Conservation (phyloP, 2,888 invertebrate species). For the Mythimna lalbum region DNA sequence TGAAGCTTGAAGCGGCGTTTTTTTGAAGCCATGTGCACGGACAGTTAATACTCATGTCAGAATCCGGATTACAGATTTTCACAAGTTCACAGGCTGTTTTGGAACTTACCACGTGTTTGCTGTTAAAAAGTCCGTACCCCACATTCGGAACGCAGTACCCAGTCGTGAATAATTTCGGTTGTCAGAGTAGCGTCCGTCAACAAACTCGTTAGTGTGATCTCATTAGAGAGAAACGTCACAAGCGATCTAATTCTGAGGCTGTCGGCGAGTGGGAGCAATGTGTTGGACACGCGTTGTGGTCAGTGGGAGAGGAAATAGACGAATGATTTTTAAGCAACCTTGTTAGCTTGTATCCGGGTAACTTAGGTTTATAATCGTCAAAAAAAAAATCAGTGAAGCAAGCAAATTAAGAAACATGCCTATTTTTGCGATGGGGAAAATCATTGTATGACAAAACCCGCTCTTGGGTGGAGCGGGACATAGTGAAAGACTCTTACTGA, state of each 20-base stretch:
- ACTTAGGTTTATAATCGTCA: too few relatives aligned
- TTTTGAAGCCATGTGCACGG: too few relatives aligned
- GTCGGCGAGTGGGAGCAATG: slow-evolving; percentile 56
- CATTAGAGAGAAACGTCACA: slow-evolving; percentile 64
- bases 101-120: not conserved
- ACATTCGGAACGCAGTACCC: slow-evolving; percentile 1
- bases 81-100: not conserved
- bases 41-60: too few relatives aligned
- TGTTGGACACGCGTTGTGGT: slow-evolving; percentile 34
- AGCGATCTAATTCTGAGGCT: slow-evolving; percentile 68
- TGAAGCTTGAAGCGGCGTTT: too few relatives aligned
- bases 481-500: too few relatives aligned
- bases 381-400: too few relatives aligned
- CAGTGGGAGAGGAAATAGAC: not conserved
- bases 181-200: slow-evolving; percentile 36
- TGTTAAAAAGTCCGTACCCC: slow-evolving; percentile 5
- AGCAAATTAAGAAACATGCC: too few relatives aligned
- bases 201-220: slow-evolving; percentile 65
- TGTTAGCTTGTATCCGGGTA: not conserved
- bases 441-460: too few relatives aligned
- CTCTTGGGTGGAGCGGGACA: too few relatives aligned
- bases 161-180: slow-evolving; percentile 35
- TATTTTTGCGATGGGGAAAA: too few relatives aligned
- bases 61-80: too few relatives aligned
- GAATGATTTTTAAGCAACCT: not conserved